phyloP scores from a whole-genome alignment of 2,797 vertebrate genomes.

The Okamejei kenojei region DNA sequence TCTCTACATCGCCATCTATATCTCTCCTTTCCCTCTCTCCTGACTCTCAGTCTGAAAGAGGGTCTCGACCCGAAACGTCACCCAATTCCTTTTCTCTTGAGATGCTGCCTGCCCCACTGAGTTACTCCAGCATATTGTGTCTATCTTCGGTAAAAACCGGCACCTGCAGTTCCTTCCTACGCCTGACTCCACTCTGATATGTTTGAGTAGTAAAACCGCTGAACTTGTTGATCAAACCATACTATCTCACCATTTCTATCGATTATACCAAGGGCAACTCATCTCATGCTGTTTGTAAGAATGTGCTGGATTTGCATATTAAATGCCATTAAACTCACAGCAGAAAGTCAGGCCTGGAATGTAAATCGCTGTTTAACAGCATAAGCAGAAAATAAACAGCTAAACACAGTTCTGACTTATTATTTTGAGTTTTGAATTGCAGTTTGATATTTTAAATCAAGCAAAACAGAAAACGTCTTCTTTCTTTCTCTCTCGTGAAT shows the following conservation, averaged over 20 bases:
- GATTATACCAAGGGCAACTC: background rate
- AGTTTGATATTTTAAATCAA: too few species aligned
- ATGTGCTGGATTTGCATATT: background rate
- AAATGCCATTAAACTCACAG: background rate
- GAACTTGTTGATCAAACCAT: background rate
- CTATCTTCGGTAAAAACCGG: too few species aligned
- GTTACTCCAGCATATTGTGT: too few species aligned
- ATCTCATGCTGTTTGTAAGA: background rate
- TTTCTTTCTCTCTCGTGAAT: too few species aligned
- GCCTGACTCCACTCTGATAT: background rate
- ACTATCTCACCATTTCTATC: background rate
- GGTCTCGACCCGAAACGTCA: too few species aligned
- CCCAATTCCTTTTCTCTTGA: too few species aligned
- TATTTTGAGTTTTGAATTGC: background rate
- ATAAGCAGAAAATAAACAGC: background rate
- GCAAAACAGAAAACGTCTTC: too few species aligned
- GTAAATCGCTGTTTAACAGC: background rate
- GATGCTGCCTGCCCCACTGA: too few species aligned
- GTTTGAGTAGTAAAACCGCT: background rate
- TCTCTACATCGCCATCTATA: too few species aligned
- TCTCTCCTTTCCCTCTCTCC: too few species aligned
- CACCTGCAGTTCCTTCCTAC: too few species aligned
- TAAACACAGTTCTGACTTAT: background rate
- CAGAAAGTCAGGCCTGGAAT: background rate
- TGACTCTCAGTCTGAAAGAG: too few species aligned